A percentile compares a stretch with the other conserved stretches of the same genome.
Evolutionary conservation across 1,140 invertebrate species (phyloP).

Genomic region (Acromyrmex echinatior): DNA sequence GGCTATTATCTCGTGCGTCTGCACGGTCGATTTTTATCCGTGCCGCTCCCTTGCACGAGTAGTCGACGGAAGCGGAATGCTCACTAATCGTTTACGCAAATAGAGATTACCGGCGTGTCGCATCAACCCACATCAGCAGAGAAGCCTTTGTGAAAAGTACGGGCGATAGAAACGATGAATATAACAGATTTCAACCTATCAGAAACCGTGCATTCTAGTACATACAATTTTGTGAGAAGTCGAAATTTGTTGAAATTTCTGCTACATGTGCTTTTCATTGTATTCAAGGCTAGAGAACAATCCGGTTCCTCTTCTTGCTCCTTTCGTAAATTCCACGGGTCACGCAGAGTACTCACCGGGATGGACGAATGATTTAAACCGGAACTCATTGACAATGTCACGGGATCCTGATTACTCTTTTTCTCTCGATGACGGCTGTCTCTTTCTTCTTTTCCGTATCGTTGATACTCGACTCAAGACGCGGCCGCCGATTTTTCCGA

Average conservation of each 20-base stretch:
- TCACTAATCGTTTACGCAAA: background rate
- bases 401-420: background rate
- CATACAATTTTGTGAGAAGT: too few species aligned
- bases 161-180: too few species aligned
- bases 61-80: background rate
- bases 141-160: too few species aligned
- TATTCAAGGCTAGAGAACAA: background rate
- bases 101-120: background rate
- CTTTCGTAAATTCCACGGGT: background rate
- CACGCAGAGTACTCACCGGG: background rate
- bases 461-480: background rate
- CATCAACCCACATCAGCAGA: background rate
- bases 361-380: constrained; percentile 17
- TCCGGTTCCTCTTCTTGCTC: too few species aligned
- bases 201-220: too few species aligned
- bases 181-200: too few species aligned
- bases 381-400: background rate
- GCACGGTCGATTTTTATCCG: background rate
- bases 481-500: background rate
- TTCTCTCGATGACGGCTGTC: too few species aligned
- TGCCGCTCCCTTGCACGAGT: background rate
- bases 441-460: too few species aligned
- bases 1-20: background rate
- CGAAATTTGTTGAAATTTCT: too few species aligned
- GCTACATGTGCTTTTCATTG: too few species aligned